phyloP scores from a whole-genome alignment of 1,140 invertebrate species.

The Drosophila biarmipes region DNA sequence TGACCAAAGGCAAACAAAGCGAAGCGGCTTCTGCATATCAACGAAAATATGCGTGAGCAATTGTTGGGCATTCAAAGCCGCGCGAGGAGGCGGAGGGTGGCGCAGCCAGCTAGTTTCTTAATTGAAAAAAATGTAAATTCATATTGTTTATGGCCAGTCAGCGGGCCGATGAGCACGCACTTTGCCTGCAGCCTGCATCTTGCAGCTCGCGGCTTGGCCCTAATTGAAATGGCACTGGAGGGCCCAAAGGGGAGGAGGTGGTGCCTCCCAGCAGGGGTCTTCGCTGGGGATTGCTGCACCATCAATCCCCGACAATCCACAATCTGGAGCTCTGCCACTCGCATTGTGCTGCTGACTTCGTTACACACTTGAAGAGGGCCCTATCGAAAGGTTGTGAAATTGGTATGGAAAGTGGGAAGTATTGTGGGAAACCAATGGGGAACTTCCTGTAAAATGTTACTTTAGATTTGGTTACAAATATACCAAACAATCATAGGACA shows the following conservation, averaged over 20 bases:
- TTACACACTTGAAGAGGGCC: background rate
- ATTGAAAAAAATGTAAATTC: slow-evolving; percentile 71
- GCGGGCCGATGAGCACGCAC: slow-evolving; percentile 64
- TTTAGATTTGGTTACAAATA: too few species aligned
- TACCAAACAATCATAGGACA: too few species aligned
- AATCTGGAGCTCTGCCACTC: background rate
- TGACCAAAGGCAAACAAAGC: slow-evolving; percentile 47
- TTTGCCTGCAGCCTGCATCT: slow-evolving; percentile 41
- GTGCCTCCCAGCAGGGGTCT: slow-evolving; percentile 50
- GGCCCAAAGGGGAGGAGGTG: background rate
- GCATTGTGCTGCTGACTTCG: background rate
- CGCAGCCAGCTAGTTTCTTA: slow-evolving; percentile 60
- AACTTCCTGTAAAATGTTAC: too few species aligned
- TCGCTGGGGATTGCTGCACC: slow-evolving; percentile 28
- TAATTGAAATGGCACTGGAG: slow-evolving; percentile 61
- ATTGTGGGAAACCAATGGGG: too few species aligned
- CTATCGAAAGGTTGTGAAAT: background rate
- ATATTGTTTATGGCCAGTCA: slow-evolving; percentile 53
- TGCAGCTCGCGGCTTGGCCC: slow-evolving; percentile 29
- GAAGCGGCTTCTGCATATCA: slow-evolving; percentile 70
- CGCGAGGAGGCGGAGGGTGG: slow-evolving; percentile 6
- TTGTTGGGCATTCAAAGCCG: slow-evolving; percentile 31
- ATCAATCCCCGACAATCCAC: slow-evolving; percentile 4
- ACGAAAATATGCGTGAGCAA: slow-evolving; percentile 45
- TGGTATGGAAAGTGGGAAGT: too few species aligned